phyloP scores from a whole-genome alignment of 1,140 invertebrate species.

The Formica selysi region DNA sequence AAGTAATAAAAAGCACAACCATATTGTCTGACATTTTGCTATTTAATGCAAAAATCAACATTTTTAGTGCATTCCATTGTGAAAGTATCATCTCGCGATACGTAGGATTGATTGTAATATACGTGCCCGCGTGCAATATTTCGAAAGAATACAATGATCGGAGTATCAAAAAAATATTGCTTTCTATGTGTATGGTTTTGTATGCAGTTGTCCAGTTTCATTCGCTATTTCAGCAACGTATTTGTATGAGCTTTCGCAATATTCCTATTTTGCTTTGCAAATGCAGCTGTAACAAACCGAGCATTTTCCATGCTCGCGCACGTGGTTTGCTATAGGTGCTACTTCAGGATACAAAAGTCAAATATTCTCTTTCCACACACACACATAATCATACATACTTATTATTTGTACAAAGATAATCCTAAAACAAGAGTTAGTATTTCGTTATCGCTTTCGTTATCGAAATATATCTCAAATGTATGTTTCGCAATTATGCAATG shows the following conservation, averaged over 20 bases:
- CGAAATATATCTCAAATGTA: background rate
- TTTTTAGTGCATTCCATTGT: background rate
- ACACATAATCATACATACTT: background rate
- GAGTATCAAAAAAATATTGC: slow-evolving; percentile 40
- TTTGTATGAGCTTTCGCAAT: slow-evolving; percentile 45
- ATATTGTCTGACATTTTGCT: background rate
- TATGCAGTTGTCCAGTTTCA: slow-evolving; percentile 18
- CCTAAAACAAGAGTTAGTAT: background rate
- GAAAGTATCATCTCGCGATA: slow-evolving; percentile 6
- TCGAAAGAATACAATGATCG: slow-evolving; percentile 4
- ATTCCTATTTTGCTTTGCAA: slow-evolving; percentile 49
- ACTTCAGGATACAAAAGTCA: background rate
- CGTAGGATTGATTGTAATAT: slow-evolving; percentile 10
- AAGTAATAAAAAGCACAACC: background rate
- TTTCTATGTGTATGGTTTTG: background rate
- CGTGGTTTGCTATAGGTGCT: background rate
- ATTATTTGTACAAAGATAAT: background rate
- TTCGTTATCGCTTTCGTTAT: background rate
- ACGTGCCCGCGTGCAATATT: background rate
- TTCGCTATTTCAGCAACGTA: slow-evolving; percentile 33
- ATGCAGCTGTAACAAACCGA: slow-evolving; percentile 41
- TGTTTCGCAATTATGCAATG: background rate
- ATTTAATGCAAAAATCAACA: slow-evolving; percentile 15
- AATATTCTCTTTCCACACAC: background rate
- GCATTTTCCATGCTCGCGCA: slow-evolving; percentile 14